Base-by-base conservation (phyloP, 2,888 invertebrate species). In the Plagodis dolabraria region DNA sequence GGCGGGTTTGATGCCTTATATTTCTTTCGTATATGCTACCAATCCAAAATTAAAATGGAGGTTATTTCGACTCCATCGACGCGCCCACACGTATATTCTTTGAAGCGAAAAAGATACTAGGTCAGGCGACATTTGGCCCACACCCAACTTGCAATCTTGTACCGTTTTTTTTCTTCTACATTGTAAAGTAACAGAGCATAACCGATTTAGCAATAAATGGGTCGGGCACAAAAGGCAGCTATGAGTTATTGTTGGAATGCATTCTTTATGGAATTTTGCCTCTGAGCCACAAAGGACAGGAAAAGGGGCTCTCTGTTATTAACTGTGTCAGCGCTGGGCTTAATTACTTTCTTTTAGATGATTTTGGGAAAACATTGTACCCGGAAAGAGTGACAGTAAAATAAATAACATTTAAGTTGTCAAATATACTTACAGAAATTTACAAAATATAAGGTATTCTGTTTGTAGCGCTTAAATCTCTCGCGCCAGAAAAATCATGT, bases 91-190 rank as follows among this genome's bases (percentile, higher is more conserved):
- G 47, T n/a, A 40, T 11, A 33, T 51, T 7, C 11, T 72, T 73
- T 73, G 83, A 79, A 83, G 72, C 73, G 68, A 72, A 70, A 81
- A 83, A 84, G 78, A 82, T 86, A 87, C 79, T 82, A 74, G 87
- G 82, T 83, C 84, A 78, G 69, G 74, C 77, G 76, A 77, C 82
- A 77, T 80, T 87, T 89, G 88, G 88, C 85, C 45, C 57, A 35
- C 62, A 64, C 80, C 88, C 88, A 89, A 78, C 64, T 74, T 67
- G 75, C 86, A 86, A 86, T 85, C 84, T 86, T 84, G 80, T 78
- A 76, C 74, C 72, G 72, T 74, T 66, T 72, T 78, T 72, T 57
- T 76, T 81, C 8, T 83, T 82, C 72, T 71, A 78, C 76, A 77
- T 76, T 80, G 74, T 74, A 74, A 81, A 83, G 83, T 81, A 81